These are phyloP conservation scores for Drosophila formosana DNA, from an alignment of 2,888 invertebrate genomes.

Conservation along the genomic window DNA sequence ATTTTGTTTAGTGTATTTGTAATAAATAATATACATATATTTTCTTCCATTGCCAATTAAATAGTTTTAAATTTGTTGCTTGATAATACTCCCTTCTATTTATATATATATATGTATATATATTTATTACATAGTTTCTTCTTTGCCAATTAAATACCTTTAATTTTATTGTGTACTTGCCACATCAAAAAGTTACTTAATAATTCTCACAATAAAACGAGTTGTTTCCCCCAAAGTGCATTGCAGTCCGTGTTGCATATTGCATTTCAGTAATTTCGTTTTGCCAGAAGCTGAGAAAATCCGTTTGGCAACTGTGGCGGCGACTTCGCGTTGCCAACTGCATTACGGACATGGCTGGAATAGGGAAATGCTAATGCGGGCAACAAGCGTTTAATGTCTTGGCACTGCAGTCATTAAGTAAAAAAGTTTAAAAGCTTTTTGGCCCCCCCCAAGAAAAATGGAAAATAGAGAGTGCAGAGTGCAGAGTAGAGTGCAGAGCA, in stretches of 20 bases:
- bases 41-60: no score
- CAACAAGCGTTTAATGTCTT: slow-evolving; percentile 75
- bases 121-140: no score
- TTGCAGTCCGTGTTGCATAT: slow-evolving; percentile 37
- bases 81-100: no score
- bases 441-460: slow-evolving; percentile 5
- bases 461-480: neutral
- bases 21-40: no score
- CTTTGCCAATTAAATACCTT: no score
- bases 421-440: slow-evolving; percentile 62
- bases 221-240: no score
- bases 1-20: no score
- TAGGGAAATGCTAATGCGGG: slow-evolving; percentile 70
- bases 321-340: slow-evolving; percentile 59
- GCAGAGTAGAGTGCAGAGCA: neutral
- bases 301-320: slow-evolving; percentile 38
- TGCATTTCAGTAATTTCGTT: slow-evolving; percentile 44
- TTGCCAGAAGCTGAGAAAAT: slow-evolving; percentile 31
- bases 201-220: no score
- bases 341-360: slow-evolving; percentile 51
- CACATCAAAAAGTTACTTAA: no score
- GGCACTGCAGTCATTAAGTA: slow-evolving; percentile 72
- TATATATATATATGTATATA: no score
- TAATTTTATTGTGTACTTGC: no score
- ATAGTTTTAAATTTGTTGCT: no score